Conservation (phyloP, 2,113 vertebrate genomes). For the Colistium nudipinnis region DNA sequence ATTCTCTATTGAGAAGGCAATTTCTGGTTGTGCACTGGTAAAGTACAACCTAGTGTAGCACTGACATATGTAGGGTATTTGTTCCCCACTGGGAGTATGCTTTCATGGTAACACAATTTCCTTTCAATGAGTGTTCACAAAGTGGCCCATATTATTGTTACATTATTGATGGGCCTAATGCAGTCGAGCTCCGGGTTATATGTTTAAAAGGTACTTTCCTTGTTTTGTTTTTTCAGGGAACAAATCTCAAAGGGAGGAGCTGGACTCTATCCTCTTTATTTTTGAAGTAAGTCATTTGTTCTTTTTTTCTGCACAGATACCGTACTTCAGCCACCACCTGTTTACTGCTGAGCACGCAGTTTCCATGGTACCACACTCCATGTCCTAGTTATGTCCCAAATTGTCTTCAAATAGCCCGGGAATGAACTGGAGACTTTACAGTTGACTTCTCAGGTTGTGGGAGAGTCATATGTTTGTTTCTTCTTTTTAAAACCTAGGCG, state of each 20-base stretch:
- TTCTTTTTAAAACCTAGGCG: constrained; percentile 18
- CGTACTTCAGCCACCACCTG: constrained; percentile 23
- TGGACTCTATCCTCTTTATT: constrained; percentile 99
- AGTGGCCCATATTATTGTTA: constrained; percentile 28
- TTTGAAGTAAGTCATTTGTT: constrained; percentile 92
- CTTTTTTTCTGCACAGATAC: constrained; percentile 28
- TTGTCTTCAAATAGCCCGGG: constrained; percentile 26
- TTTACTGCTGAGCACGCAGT: constrained; percentile 48
- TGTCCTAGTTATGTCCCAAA: constrained; percentile 30
- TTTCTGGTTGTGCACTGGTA: background rate
- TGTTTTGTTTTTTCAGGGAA: constrained; percentile 89
- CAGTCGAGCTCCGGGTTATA: constrained; percentile 24
- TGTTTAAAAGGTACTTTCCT: constrained; percentile 36
- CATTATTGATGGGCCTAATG: constrained; percentile 50
- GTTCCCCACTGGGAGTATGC: constrained; percentile 19
- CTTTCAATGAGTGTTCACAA: constrained; percentile 20
- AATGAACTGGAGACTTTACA: constrained; percentile 19
- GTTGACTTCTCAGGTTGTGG: background rate
- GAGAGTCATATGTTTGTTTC: background rate
- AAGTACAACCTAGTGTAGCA: background rate
- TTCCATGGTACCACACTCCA: constrained; percentile 44
- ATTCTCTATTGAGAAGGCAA: background rate
- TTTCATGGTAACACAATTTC: constrained; percentile 29
- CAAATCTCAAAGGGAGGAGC: constrained; percentile 99
- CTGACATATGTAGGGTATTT: background rate